Evolutionary conservation across 2,113 vertebrate species (phyloP).

Genomic region (Dicrurus megarhynchus): DNA sequence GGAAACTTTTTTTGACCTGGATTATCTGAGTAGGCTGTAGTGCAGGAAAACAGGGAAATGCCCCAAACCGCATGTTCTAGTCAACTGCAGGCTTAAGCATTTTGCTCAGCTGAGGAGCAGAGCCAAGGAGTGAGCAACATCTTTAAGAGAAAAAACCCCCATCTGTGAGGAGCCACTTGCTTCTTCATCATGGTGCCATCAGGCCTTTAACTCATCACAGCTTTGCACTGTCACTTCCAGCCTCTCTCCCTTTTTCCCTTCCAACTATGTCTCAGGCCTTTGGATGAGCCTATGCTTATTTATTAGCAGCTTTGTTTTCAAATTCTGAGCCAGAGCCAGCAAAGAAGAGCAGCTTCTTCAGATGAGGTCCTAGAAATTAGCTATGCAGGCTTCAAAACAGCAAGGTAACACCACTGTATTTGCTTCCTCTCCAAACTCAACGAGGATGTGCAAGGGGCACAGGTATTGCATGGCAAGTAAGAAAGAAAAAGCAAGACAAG

Average conservation of each 20-base stretch:
- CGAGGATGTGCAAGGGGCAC: background rate
- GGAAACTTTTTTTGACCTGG: background rate
- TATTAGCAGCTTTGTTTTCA: constrained; percentile 15
- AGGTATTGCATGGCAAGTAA: background rate
- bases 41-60: background rate
- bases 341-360: background rate
- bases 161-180: background rate
- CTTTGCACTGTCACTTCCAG: background rate
- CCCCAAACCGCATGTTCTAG: background rate
- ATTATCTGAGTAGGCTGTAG: background rate
- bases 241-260: background rate
- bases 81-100: background rate
- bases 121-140: background rate
- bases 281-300: background rate
- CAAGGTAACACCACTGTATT: background rate
- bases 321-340: background rate
- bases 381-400: background rate
- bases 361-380: constrained; percentile 1
- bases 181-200: background rate
- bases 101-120: background rate
- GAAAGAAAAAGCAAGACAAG: background rate
- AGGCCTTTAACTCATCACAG: background rate
- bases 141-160: background rate
- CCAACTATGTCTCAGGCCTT: background rate
- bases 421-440: background rate